phyloP scores from a whole-genome alignment of 2,888 invertebrate species.

The Bimastos eiseni region DNA sequence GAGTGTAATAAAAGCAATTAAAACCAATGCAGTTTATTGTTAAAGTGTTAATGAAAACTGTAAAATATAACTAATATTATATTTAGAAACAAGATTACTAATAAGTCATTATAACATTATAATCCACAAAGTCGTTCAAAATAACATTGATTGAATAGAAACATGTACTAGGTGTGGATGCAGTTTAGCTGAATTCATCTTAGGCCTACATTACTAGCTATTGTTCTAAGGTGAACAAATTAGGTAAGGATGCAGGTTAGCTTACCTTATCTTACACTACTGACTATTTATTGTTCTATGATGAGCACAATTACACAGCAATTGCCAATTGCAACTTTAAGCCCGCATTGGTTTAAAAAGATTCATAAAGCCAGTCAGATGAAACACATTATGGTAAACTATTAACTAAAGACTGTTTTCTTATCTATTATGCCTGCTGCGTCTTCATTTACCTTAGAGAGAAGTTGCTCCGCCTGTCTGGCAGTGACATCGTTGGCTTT shows the following conservation, averaged over 20 bases:
- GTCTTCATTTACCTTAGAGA: slow-evolving; percentile 28
- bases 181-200: neutral
- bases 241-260: too few relatives aligned
- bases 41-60: too few relatives aligned
- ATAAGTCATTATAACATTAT: neutral
- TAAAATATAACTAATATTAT: too few relatives aligned
- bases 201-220: neutral
- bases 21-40: too few relatives aligned
- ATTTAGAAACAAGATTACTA: too few relatives aligned
- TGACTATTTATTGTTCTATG: neutral
- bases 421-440: neutral
- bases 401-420: neutral
- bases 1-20: too few relatives aligned
- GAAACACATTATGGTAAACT: neutral
- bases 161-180: too few relatives aligned
- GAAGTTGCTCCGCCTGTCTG: slow-evolving; percentile 24
- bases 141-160: neutral
- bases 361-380: neutral
- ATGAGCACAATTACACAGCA: neutral
- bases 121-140: neutral
- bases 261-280: too few relatives aligned
- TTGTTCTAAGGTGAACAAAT: neutral
- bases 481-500: neutral
- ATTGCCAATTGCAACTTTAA: neutral
- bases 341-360: neutral